phyloP scores from a whole-genome alignment of 2,888 invertebrate genomes.

The Drosophila neonasuta region DNA sequence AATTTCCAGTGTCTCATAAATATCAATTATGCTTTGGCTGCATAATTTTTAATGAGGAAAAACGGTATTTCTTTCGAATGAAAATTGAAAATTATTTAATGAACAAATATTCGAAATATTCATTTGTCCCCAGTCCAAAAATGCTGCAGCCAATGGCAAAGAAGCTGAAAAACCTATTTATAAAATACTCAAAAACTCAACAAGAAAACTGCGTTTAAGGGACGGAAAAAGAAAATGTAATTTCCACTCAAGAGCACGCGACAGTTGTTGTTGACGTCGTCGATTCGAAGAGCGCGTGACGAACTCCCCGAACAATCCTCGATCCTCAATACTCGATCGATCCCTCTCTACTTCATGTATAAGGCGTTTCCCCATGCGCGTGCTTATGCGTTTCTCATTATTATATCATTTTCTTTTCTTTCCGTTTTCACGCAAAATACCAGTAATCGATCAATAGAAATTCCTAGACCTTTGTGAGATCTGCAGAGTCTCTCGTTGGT shows the following conservation, averaged over 20 bases:
- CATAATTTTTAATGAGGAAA: constrained; percentile 67
- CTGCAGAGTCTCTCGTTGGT: constrained; percentile 10
- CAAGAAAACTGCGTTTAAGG: constrained; percentile 16
- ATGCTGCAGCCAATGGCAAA: constrained; percentile 53
- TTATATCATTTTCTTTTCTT: constrained; percentile 65
- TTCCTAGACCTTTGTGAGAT: constrained; percentile 16
- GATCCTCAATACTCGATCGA: constrained; percentile 15
- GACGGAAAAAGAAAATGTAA: constrained; percentile 27
- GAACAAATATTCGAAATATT: constrained; percentile 47
- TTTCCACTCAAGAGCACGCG: constrained; percentile 66
- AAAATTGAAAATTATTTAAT: constrained; percentile 36
- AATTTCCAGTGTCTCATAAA: constrained; percentile 52
- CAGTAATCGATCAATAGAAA: constrained; percentile 60
- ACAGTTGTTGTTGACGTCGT: constrained; percentile 36
- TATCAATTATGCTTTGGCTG: constrained; percentile 62
- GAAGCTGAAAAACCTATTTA: constrained; percentile 56
- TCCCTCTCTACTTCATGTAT: constrained; percentile 56
- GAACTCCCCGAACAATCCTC: constrained; percentile 42
- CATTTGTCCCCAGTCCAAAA: constrained; percentile 7
- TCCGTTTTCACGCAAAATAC: constrained; percentile 62
- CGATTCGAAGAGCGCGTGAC: constrained; percentile 49
- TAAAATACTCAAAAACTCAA: constrained; percentile 39
- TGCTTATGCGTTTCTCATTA: constrained; percentile 74
- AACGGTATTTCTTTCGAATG: constrained; percentile 51
- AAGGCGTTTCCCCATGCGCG: constrained; percentile 51